phyloP scores from a whole-genome alignment of 2,113 vertebrate species.

The Clarias macrocephalus region DNA sequence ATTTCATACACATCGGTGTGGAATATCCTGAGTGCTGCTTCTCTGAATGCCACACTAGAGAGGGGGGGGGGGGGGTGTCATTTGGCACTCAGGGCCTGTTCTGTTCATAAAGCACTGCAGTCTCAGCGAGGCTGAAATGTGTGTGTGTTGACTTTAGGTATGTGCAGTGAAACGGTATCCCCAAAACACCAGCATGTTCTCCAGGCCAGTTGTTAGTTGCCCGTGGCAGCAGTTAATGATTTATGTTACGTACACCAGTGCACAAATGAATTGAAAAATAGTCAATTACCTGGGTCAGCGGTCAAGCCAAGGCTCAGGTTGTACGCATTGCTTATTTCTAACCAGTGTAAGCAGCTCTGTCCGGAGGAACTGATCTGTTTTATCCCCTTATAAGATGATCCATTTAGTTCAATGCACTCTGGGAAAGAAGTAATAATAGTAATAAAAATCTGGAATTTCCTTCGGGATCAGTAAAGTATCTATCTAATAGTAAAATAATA shows the following conservation, averaged over 20 bases:
- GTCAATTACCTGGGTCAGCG: neutral
- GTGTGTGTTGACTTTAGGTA: neutral
- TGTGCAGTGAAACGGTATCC: neutral
- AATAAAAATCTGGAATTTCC: neutral
- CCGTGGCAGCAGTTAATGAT: neutral
- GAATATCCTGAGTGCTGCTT: neutral
- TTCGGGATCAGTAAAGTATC: too few species aligned
- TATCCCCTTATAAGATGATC: neutral
- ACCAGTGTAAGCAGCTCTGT: neutral
- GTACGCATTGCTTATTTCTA: neutral
- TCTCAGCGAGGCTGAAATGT: neutral
- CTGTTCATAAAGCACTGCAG: neutral
- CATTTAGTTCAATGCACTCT: conserved; percentile 6
- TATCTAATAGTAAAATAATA: neutral
- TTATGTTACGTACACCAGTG: too few species aligned
- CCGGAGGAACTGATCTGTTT: neutral
- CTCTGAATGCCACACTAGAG: neutral
- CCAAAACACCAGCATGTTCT: neutral
- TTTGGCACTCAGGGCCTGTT: neutral
- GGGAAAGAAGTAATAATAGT: neutral
- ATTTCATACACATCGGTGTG: neutral
- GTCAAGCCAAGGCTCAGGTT: neutral
- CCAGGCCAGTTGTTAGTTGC: neutral
- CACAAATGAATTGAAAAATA: neutral
- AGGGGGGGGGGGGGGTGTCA: neutral